phyloP scores from a whole-genome alignment of 1,140 invertebrate genomes.

The Bombus balteatus region DNA sequence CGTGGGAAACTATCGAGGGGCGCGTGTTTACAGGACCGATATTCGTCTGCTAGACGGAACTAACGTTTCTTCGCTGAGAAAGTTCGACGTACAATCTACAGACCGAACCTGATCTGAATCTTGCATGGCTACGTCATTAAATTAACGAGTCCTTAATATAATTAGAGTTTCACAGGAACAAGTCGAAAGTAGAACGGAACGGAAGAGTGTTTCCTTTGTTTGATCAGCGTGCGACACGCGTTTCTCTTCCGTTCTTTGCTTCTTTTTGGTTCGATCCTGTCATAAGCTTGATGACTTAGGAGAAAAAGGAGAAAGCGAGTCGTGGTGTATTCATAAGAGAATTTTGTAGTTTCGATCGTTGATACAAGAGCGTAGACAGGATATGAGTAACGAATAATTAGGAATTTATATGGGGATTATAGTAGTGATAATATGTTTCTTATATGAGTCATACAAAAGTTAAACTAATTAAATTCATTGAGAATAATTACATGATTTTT shows the following conservation, averaged over 20 bases:
- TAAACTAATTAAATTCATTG: neutral
- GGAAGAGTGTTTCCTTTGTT: neutral
- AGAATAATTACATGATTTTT: too few relatives aligned
- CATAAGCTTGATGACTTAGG: neutral
- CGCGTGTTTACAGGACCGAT: neutral
- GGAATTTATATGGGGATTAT: too few relatives aligned
- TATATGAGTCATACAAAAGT: neutral
- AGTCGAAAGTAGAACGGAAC: neutral
- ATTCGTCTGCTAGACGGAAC: too few relatives aligned
- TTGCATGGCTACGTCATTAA: slow-evolving; percentile 23
- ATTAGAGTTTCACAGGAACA: slow-evolving; percentile 45
- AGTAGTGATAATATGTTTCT: too few relatives aligned
- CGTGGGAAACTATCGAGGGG: neutral
- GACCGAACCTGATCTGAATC: neutral
- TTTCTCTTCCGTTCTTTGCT: neutral
- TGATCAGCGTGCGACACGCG: neutral
- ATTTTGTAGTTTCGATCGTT: neutral
- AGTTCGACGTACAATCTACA: neutral
- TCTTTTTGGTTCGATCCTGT: too few relatives aligned
- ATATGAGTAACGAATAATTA: neutral
- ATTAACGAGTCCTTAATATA: slow-evolving; percentile 57
- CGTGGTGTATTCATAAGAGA: neutral
- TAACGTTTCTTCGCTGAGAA: neutral
- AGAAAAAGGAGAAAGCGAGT: neutral
- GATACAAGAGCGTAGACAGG: neutral